Evolutionary conservation across 2,797 vertebrate species (phyloP).

Genomic region (Delichon dasypus): DNA sequence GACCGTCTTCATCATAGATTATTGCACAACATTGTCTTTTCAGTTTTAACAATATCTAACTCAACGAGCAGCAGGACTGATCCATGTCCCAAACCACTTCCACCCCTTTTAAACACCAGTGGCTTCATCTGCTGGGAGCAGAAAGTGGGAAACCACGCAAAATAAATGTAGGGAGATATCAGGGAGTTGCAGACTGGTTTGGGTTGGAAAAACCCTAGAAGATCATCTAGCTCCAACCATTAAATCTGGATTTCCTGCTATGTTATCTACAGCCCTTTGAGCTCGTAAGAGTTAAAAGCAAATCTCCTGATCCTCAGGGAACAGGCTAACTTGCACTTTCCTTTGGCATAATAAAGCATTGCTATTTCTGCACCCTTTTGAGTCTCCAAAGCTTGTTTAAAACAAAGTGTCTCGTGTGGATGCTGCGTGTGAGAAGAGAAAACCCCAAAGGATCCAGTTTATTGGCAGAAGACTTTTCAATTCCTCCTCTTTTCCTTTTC

Average conservation of each 20-base stretch:
- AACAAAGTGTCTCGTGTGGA: background rate
- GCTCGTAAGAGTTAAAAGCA: background rate
- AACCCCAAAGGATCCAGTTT: background rate
- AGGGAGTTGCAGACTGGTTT: background rate
- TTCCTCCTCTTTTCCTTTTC: background rate
- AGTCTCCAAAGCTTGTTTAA: background rate
- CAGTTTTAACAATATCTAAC: background rate
- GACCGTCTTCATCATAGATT: background rate
- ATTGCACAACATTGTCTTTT: background rate
- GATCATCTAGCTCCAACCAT: background rate
- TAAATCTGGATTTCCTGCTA: rapidly evolving
- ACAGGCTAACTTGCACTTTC: background rate
- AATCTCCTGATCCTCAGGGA: background rate
- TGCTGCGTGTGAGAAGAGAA: background rate
- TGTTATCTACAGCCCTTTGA: background rate
- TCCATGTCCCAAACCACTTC: background rate
- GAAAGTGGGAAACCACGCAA: background rate
- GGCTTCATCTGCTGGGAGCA: background rate
- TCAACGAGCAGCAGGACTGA: background rate
- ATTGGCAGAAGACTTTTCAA: background rate
- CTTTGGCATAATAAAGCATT: background rate
- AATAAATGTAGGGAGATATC: background rate
- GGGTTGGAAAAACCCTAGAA: background rate
- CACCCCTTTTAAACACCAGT: background rate
- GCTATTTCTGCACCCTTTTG: background rate